A percentile compares a stretch with the other conserved stretches of the same genome.
Conservation (phyloP, 2,113 vertebrate species). For the Danionella cerebrum region DNA sequence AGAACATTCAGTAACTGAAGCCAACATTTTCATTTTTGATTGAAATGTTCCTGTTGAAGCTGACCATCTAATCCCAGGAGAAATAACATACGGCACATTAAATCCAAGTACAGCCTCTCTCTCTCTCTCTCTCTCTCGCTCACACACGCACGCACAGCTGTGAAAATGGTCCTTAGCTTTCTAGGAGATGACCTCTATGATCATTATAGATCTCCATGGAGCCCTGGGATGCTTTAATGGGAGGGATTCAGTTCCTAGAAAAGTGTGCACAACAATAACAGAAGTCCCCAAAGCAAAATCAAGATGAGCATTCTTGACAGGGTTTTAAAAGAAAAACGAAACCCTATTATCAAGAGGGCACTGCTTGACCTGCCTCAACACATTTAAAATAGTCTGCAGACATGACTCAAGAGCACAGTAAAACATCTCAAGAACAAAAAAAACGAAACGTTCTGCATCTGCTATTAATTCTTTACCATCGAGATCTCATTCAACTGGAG, state of each 20-base stretch:
- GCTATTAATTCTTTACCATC: no score
- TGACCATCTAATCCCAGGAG: no score
- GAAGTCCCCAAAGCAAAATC: constrained; percentile 13
- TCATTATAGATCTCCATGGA: constrained; percentile 59
- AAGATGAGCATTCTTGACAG: constrained; percentile 12
- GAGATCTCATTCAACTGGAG: no score
- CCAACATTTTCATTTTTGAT: no score
- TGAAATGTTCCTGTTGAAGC: no score
- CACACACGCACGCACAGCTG: constrained; percentile 40
- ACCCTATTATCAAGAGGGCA: constrained; percentile 16
- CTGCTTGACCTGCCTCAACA: constrained; percentile 21
- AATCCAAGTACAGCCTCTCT: constrained; percentile 49
- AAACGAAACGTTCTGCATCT: constrained; percentile 2
- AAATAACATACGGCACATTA: constrained; percentile 42
- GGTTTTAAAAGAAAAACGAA: neutral
- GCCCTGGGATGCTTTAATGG: constrained; percentile 42
- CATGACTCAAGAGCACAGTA: neutral
- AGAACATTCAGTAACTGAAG: no score
- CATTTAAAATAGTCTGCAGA: constrained; percentile 18
- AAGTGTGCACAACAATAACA: constrained; percentile 27
- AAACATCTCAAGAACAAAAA: neutral
- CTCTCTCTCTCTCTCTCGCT: constrained; percentile 46
- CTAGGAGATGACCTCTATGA: constrained; percentile 52
- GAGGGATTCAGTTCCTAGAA: no score
- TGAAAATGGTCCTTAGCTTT: constrained; percentile 59